phyloP scores from a whole-genome alignment of 2,888 invertebrate species.

The Metallyticus violacea region DNA sequence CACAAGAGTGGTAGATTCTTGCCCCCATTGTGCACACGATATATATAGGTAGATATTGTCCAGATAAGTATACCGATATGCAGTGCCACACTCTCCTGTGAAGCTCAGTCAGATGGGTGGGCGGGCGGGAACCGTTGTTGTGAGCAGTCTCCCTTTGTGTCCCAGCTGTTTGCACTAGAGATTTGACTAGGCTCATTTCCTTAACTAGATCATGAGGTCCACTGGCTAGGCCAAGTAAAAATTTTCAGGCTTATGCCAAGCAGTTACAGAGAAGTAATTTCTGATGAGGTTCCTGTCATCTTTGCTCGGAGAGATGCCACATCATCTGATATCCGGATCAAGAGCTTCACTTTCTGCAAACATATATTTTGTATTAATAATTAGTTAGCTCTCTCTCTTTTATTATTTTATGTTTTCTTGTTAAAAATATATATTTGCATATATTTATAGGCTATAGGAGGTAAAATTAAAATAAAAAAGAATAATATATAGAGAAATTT shows the following conservation, averaged over 20 bases:
- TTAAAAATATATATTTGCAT: too few species aligned
- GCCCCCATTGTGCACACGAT: too few species aligned
- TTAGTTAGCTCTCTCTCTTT: too few species aligned
- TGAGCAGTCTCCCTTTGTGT: neutral
- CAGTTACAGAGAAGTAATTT: slow-evolving; percentile 39
- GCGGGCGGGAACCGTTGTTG: too few species aligned
- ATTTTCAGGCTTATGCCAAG: neutral
- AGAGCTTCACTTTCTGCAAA: slow-evolving; percentile 76
- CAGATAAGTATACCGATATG: neutral
- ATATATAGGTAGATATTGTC: neutral
- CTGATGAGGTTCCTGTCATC: slow-evolving; percentile 53
- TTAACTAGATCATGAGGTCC: neutral
- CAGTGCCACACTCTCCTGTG: neutral
- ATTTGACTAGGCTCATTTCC: neutral
- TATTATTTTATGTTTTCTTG: too few species aligned
- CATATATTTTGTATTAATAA: neutral
- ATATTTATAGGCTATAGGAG: too few species aligned
- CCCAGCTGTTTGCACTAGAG: neutral
- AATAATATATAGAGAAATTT: too few species aligned
- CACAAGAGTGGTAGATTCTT: neutral
- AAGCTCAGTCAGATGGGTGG: neutral
- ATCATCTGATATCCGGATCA: slow-evolving; percentile 83
- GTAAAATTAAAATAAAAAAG: too few species aligned
- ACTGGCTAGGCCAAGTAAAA: neutral
- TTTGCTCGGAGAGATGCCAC: slow-evolving; percentile 72